phyloP scores from a whole-genome alignment of 2,797 vertebrate genomes.

The Lacerta agilis region DNA sequence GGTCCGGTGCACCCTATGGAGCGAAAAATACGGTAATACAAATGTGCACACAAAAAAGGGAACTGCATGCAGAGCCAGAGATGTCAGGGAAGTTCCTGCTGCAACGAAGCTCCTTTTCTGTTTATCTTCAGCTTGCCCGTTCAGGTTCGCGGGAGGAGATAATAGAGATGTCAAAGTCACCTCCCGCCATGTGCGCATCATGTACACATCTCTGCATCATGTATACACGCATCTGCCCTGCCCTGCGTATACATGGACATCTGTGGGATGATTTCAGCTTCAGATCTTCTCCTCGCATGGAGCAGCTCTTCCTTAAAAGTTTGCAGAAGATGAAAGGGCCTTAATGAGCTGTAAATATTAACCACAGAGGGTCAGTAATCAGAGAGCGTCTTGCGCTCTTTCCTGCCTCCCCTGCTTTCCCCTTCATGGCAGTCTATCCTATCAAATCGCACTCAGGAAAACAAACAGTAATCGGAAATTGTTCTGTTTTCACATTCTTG shows the following conservation, averaged over 20 bases:
- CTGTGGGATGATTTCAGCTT: not conserved
- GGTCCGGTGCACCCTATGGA: no score
- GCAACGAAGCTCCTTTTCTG: not conserved
- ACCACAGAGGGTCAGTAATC: constrained; percentile 33
- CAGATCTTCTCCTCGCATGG: not conserved
- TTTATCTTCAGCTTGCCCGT: not conserved
- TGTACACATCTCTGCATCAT: no score
- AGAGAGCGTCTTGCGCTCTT: constrained; percentile 28
- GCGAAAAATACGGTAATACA: not conserved
- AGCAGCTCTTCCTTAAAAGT: not conserved
- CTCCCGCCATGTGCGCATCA: not conserved
- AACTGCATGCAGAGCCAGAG: not conserved
- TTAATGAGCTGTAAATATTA: not conserved
- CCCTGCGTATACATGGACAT: not conserved
- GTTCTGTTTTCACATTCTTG: constrained; percentile 32
- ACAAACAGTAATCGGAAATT: constrained; percentile 41
- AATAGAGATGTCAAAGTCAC: not conserved
- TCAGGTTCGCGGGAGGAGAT: not conserved
- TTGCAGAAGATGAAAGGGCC: not conserved
- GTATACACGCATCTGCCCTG: not conserved
- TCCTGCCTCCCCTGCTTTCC: not conserved
- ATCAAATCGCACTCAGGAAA: constrained; percentile 44
- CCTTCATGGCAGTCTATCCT: constrained; percentile 46
- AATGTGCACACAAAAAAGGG: not conserved
- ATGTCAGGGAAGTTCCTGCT: not conserved